Conservation (phyloP, 2,888 invertebrate genomes). For the Thymelicus sylvestris region DNA sequence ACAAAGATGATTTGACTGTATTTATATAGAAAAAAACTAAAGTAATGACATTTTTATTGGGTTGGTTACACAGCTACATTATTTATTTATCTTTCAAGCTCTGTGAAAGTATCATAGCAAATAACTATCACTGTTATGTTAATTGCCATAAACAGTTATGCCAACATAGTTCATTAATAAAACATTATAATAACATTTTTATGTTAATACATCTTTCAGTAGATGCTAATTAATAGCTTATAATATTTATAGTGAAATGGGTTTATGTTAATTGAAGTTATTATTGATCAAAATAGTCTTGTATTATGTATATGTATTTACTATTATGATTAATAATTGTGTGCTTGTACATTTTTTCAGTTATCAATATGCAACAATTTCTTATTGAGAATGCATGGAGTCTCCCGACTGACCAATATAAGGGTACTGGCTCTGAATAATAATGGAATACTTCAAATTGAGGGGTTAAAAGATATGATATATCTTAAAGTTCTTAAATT, state of each 20-base stretch:
- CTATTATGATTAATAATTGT: background rate
- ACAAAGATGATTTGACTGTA: background rate
- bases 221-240: background rate
- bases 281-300: too few relatives aligned
- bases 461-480: constrained; percentile 93
- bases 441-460: constrained; percentile 95
- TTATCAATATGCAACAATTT: constrained; percentile 94
- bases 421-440: constrained; percentile 93
- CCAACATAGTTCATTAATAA: constrained; percentile 1
- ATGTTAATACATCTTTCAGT: background rate
- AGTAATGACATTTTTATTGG: background rate
- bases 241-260: background rate
- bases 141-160: background rate
- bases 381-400: constrained; percentile 94
- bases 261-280: too few relatives aligned
- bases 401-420: constrained; percentile 91
- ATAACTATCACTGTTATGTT: background rate
- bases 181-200: background rate
- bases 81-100: background rate
- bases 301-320: background rate
- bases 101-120: constrained; percentile 7
- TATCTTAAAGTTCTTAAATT: constrained; percentile 93
- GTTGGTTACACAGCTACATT: background rate
- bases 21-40: background rate
- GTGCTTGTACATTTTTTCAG: constrained; percentile 76